phyloP scores from a whole-genome alignment of 2,797 vertebrate species.

The Manis javanica region DNA sequence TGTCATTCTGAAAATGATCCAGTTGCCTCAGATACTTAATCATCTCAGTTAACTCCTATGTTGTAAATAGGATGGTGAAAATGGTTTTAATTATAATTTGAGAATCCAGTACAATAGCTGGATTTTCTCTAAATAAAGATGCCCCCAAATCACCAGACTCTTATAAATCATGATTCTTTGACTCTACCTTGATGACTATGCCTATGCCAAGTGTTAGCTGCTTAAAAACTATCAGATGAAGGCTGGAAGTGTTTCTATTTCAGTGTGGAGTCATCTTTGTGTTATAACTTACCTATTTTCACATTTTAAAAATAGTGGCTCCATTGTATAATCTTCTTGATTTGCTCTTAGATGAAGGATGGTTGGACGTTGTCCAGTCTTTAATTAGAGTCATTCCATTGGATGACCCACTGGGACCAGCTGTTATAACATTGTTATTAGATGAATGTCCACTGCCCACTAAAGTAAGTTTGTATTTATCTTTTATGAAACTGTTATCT shows the following conservation, averaged over 20 bases:
- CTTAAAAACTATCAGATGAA: neutral
- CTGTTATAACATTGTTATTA: conserved; percentile 97
- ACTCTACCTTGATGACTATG: neutral
- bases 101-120: conserved; percentile 16
- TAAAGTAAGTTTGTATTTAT: conserved; percentile 90
- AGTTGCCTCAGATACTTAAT: conserved; percentile 16
- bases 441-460: conserved; percentile 99
- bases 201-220: conserved; percentile 26
- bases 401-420: conserved; percentile 98
- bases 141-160: neutral
- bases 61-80: conserved; percentile 56
- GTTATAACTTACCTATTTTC: conserved; percentile 59
- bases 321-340: conserved; percentile 76
- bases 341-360: conserved; percentile 94
- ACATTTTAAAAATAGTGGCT: conserved; percentile 29
- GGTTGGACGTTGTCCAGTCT: conserved; percentile 99
- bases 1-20: conserved; percentile 47
- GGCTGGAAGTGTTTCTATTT: conserved; percentile 24
- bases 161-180: conserved; percentile 17
- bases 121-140: conserved; percentile 62
- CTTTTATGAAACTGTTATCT: conserved; percentile 40
- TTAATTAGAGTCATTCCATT: conserved; percentile 98
- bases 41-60: conserved; percentile 30
- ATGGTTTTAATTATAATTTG: conserved; percentile 55
- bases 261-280: conserved; percentile 35